Evolutionary conservation across 2,797 vertebrate species (phyloP), one percentile per base, ranked within the genome.

Genomic region (Lerista edwardsae): DNA sequence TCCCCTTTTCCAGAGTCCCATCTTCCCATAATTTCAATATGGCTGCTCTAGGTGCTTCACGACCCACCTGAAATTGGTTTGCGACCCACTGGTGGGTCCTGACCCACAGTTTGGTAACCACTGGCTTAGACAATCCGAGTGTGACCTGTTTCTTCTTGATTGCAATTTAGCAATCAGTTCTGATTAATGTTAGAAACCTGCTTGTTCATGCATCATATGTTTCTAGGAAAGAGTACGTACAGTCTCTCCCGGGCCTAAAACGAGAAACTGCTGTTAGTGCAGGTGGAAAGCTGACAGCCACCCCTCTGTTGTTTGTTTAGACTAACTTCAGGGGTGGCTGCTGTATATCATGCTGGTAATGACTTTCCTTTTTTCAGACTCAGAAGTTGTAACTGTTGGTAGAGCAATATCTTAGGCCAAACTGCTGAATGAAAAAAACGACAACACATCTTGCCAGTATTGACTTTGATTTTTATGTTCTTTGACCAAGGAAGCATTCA

Each of bases 121-220:
- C n/a, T n/a, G n/a, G n/a, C n/a, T n/a, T n/a, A n/a, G n/a, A n/a
- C 86, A 77, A 85, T 90, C 87, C 82, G 92, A 85, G 68, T 81
- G 86, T 68, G 82, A 64, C 51, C 81, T 89, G 68, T 92, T 94
- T 88, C 93, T 92, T 91, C 93, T 93, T 95, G 93, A 95, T 94
- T 95, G 91, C 75, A 86, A 86, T 92, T 96, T 95, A 93, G 94
- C 94, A 92, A 91, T 87, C 80, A 84, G 92, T 95, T 93, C 92
- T 86, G 91, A 93, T 90, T 88, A 94, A 94, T 91, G 93, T 93
- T 90, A 90, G 95, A 93, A 95, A 93, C 91, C 94, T 90, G 92
- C 89, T 93, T 92, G 91, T 93, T 64, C 88, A 51, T 91, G 89
- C 82, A 91, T 90, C 51, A 87, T 93, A 94, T 94, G 92, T 91